Evolutionary conservation across 2,888 invertebrate species (phyloP).

Genomic region (Protonemura montana): DNA sequence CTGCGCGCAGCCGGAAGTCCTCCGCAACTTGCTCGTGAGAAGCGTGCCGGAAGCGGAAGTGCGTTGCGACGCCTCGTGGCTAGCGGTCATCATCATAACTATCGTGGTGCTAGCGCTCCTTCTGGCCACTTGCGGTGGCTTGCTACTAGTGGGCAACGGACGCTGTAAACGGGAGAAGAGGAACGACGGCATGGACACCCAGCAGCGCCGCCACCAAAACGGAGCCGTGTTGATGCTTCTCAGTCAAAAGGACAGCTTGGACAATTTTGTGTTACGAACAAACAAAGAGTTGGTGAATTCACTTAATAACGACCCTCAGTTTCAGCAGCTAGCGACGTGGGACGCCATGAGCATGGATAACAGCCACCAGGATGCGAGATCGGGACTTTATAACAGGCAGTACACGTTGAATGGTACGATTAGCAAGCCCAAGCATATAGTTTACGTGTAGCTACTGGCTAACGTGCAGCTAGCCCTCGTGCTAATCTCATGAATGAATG

Average conservation of each 20-base stretch:
- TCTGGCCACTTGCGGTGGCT: slow-evolving; percentile 57
- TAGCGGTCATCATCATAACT: slow-evolving; percentile 57
- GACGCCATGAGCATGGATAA: slow-evolving; percentile 36
- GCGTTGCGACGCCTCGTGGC: slow-evolving; percentile 58
- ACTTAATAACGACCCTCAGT: slow-evolving; percentile 22
- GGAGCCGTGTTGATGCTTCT: slow-evolving; percentile 45
- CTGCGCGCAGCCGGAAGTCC: slow-evolving; percentile 67
- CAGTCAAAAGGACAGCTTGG: slow-evolving; percentile 43
- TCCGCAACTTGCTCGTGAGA: slow-evolving; percentile 63
- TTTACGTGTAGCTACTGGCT: slow-evolving; percentile 64
- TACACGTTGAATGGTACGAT: slow-evolving; percentile 38
- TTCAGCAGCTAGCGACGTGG: slow-evolving; percentile 42
- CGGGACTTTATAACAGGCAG: slow-evolving; percentile 19
- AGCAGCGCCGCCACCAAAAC: slow-evolving; percentile 42
- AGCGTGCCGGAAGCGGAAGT: slow-evolving; percentile 65
- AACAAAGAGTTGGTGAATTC: slow-evolving; percentile 32
- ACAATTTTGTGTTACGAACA: slow-evolving; percentile 42
- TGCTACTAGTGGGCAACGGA: slow-evolving; percentile 57
- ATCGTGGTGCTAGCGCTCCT: slow-evolving; percentile 57
- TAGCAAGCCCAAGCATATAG: slow-evolving; percentile 67
- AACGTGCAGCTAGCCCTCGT: not conserved
- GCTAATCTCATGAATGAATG: slow-evolving; percentile 9
- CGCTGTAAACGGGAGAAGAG: slow-evolving; percentile 51
- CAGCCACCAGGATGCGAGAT: slow-evolving; percentile 20
- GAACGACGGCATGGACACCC: slow-evolving; percentile 25